Percentiles rank a stretch among this genome's conserved stretches.
These are phyloP conservation scores for Noctua janthe DNA, from an alignment of 2,888 invertebrate genomes.

Conservation along the genomic window DNA sequence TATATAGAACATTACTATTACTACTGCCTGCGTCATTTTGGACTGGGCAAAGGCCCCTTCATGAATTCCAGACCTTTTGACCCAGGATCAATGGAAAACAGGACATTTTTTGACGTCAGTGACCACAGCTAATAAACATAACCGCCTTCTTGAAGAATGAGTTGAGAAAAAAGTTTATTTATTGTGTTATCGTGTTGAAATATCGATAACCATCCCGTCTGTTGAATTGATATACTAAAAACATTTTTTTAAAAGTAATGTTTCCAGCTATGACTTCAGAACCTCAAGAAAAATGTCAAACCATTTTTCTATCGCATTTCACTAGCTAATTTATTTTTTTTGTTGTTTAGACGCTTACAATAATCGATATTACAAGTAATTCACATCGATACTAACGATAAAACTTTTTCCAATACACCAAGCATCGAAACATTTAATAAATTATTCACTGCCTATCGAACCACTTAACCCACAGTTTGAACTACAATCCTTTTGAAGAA, in stretches of 20 bases:
- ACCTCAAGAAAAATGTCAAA: too few relatives aligned
- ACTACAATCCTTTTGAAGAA: conserved; percentile 34
- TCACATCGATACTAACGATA: conserved; percentile 2
- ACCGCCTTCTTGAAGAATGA: too few relatives aligned
- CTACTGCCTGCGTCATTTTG: background rate
- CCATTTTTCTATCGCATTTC: background rate
- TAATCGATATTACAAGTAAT: conserved; percentile 4
- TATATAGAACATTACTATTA: too few relatives aligned
- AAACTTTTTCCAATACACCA: conserved; percentile 5
- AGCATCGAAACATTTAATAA: conserved; percentile 32
- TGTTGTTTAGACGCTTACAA: background rate
- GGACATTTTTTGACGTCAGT: too few relatives aligned
- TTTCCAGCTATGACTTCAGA: background rate
- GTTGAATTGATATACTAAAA: too few relatives aligned
- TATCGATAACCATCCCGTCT: too few relatives aligned
- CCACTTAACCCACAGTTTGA: conserved; percentile 42
- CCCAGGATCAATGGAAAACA: too few relatives aligned
- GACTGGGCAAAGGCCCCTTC: background rate
- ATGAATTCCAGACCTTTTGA: background rate
- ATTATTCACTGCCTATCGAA: conserved; percentile 41
- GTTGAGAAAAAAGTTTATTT: too few relatives aligned
- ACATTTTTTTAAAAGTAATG: background rate
- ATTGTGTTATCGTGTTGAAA: too few relatives aligned
- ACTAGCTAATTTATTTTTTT: background rate
- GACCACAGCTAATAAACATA: too few relatives aligned